Base-by-base conservation (phyloP, 2,113 vertebrate species). In the Polyodon spathula region DNA sequence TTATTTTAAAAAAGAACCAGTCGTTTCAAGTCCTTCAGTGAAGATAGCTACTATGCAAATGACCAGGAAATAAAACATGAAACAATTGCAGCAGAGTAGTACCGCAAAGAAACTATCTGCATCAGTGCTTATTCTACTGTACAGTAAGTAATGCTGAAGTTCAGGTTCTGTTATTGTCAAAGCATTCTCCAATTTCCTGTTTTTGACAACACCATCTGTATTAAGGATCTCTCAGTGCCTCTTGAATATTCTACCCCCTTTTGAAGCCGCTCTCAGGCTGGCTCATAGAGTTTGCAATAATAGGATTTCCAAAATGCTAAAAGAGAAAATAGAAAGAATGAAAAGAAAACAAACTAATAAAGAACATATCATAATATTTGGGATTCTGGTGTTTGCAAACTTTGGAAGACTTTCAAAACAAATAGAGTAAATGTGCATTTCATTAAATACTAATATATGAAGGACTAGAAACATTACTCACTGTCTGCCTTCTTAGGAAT, bases 331-430 rank as follows among this genome's bases (percentile, higher is more conserved):
- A 82, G 79, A 90, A 84, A 76, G 83, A 88, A 92, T 89, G 83
- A 90, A 92, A 91, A 89, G 84, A 90, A 93, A 93, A 91, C 89
- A 93, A 90, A 87, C 84, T 82, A 91, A 91, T 89, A 90, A 89
- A 86, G 81, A 85, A 79, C 75, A 80, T 83, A 84, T 90, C 82
- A 90, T 88, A 90, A 93, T 85, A 89, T 76, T 78, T 75, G 77
- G 76, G 79, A 74, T 84, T 83, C 82, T 83, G 76, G 82, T 78
- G 88, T 91, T 91, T 89, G 82, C 84, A 79, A 85, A 81, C 83
- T 83, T 92, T 92, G 83, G 89, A 89, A 65, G 63, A 59, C 58
- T 67, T 84, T 90, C 86, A 90, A 89, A 78, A 86, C 80, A 90
- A 91, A 93, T 84, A 81, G 77, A 82, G 75, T 78, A 87, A 93